Evolutionary conservation across 2,113 vertebrate species (phyloP).

Genomic region (Centropristis striata): DNA sequence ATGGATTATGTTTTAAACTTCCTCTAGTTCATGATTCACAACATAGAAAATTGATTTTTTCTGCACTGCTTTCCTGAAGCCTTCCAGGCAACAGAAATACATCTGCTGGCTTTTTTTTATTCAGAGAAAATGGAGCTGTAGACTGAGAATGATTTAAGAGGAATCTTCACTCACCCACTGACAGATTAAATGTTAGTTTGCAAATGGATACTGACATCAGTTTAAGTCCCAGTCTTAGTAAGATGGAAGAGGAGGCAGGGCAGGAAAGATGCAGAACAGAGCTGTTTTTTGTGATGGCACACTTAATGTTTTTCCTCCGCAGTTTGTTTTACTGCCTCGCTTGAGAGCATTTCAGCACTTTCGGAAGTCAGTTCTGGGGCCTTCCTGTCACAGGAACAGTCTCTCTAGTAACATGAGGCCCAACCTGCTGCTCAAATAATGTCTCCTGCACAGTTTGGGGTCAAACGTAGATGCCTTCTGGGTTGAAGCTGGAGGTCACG

Average conservation of each 20-base stretch:
- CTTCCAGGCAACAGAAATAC: conserved; percentile 2
- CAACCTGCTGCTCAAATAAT: background rate
- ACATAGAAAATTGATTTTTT: conserved; percentile 14
- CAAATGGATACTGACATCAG: conserved; percentile 63
- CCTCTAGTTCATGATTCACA: conserved; percentile 23
- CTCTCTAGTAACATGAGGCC: background rate
- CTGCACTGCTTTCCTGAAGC: conserved; percentile 3
- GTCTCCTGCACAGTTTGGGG: conserved; percentile 23
- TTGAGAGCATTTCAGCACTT: conserved; percentile 12
- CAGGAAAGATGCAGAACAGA: conserved; percentile 37
- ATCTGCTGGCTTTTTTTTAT: conserved; percentile 45
- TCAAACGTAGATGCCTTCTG: conserved; percentile 98
- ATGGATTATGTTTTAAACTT: conserved; percentile 13
- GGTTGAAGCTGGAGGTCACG: conserved; percentile 91
- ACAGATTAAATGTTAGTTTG: conserved; percentile 24
- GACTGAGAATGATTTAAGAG: background rate
- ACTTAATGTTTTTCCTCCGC: background rate
- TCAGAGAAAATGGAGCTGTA: conserved; percentile 2
- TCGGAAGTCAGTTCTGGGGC: background rate
- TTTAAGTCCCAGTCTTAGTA: conserved; percentile 15
- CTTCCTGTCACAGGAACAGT: conserved; percentile 5
- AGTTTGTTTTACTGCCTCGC: background rate
- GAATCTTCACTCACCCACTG: conserved; percentile 4
- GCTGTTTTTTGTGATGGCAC: conserved; percentile 5
- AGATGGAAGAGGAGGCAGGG: conserved; percentile 31